Base-by-base conservation (phyloP, 2,888 invertebrate genomes). In the Phaedon cochleariae region DNA sequence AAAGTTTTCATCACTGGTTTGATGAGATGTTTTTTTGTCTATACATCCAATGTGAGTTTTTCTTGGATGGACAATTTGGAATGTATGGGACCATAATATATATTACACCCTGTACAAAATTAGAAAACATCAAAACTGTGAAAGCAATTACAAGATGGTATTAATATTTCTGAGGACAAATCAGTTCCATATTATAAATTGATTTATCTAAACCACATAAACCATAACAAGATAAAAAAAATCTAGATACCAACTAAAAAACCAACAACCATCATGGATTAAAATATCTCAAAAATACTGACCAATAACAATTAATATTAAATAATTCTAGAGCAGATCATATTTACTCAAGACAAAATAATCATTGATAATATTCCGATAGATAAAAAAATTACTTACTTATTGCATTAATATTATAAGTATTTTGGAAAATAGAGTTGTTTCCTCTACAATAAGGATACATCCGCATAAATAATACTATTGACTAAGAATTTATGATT, bases 271-370 rank as follows among this genome's bases (percentile, higher is more conserved):
- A 15, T 15, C 41, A n/a, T 41, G 4, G 41, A 63, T 41, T 52
- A 63, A 63, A 49, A 37, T 57, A 34, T 48, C 26, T 51, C 59
- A 49, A 63, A 63, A 58, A 20, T 63, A 63, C 62, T 63, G 58
- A 63, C 62, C 58, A 52, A 63, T 57, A 62, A 62, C 62, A 63
- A 63, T 46, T 29, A 55, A 54, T 54, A 46, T 49, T 51, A 26
- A 57, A 51, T 51, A 52, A 45, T 31, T 58, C 52, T 55, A 54
- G 52, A 57, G 58, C n/a, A 57, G 58, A 63, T 63, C 31, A 58
- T 37, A 63, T 63, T 63, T 52, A 63, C 62, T 63, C 58, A 29
- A 45, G 51, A 45, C 29, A 31, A 49, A 37, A 63, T 62, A 58
- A 52, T 7, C 15, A 15, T 41, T 15, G 12, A 34, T 12, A 34